phyloP scores from a whole-genome alignment of 1,140 invertebrate genomes.

The Ceratosolen fusciceps region DNA sequence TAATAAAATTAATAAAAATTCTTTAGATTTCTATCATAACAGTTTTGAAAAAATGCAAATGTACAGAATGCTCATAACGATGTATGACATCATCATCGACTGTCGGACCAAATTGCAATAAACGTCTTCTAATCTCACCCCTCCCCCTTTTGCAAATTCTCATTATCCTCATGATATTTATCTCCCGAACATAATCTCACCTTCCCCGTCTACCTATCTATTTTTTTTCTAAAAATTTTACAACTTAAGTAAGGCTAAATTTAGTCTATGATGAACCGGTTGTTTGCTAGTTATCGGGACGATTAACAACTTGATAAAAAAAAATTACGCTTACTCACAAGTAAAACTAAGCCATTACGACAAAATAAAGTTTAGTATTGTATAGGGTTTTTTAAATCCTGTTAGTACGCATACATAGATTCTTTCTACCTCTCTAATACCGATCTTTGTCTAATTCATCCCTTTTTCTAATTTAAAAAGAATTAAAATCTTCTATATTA shows the following conservation, averaged over 20 bases:
- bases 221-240: slow-evolving; percentile 11
- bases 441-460: background rate
- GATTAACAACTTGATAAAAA: slow-evolving; percentile 56
- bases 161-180: too few species aligned
- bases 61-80: too few species aligned
- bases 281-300: slow-evolving; percentile 54
- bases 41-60: too few species aligned
- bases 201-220: slow-evolving; percentile 28
- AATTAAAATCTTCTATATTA: too few species aligned
- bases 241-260: slow-evolving; percentile 51
- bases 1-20: too few species aligned
- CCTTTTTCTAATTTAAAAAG: background rate
- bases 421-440: background rate
- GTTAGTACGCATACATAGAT: background rate
- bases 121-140: background rate
- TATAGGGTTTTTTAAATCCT: slow-evolving; percentile 23
- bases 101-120: background rate
- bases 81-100: slow-evolving; percentile 8
- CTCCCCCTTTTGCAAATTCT: too few species aligned
- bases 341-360: slow-evolving; percentile 1
- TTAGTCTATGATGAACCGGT: slow-evolving; percentile 60
- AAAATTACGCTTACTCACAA: slow-evolving; percentile 44
- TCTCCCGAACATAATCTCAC: background rate
- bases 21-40: too few species aligned
- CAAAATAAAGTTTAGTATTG: slow-evolving; percentile 11